Conservation (phyloP, 1,140 invertebrate genomes). For the Paralvinella palmiformis region DNA sequence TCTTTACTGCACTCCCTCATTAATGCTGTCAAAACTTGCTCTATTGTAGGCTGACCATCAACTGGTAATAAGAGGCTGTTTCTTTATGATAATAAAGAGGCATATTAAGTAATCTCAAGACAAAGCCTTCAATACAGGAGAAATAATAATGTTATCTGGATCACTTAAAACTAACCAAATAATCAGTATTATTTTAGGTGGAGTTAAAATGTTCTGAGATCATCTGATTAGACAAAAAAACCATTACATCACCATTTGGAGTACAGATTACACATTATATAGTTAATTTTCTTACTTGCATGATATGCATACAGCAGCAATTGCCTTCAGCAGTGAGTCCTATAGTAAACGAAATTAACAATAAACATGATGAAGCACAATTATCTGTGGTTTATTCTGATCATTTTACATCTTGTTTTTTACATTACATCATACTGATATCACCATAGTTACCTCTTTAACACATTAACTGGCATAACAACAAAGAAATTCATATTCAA, state of each 20-base stretch:
- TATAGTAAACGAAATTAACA: slow-evolving; percentile 30
- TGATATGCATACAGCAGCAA: slow-evolving; percentile 62
- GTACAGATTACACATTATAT: not conserved
- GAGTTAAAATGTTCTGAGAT: too few species aligned
- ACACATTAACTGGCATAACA: not conserved
- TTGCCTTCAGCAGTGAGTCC: slow-evolving; percentile 68
- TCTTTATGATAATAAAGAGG: too few species aligned
- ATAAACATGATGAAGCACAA: not conserved
- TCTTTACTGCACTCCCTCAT: slow-evolving; percentile 76
- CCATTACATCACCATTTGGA: not conserved
- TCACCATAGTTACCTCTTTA: not conserved
- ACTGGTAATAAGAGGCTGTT: not conserved
- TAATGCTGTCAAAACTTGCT: slow-evolving; percentile 58
- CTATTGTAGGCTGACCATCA: slow-evolving; percentile 24
- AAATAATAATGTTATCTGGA: too few species aligned
- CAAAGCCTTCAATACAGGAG: too few species aligned
- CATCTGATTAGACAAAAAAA: not conserved
- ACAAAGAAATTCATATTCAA: not conserved
- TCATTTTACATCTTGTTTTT: not conserved
- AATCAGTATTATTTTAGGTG: too few species aligned
- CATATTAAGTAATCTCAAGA: too few species aligned
- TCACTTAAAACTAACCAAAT: too few species aligned
- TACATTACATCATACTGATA: not conserved
- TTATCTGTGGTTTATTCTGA: not conserved
- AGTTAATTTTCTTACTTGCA: slow-evolving; percentile 59